Conservation (phyloP, 2,797 vertebrate genomes). For the Sebastes iracundus region DNA sequence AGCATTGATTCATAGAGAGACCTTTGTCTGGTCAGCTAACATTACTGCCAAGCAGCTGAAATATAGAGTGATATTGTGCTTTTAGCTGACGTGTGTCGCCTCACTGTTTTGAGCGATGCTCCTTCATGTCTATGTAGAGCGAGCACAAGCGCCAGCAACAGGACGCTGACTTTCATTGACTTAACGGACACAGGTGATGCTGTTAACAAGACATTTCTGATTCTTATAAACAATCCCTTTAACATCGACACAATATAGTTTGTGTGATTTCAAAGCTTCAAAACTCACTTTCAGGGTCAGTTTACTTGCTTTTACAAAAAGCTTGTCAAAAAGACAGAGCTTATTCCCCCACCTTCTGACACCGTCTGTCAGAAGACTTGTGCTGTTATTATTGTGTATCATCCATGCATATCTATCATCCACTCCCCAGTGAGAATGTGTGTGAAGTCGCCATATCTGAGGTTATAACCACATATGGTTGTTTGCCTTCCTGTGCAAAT, state of each 20-base stretch:
- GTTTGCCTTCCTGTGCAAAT: constrained; percentile 32
- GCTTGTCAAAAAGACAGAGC: not conserved
- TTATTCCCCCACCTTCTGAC: not conserved
- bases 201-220: too few species aligned
- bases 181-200: too few species aligned
- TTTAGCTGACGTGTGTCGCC: too few species aligned
- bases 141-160: too few species aligned
- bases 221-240: too few species aligned
- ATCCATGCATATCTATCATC: not conserved
- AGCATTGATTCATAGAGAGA: too few species aligned
- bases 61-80: too few species aligned
- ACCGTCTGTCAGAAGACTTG: not conserved
- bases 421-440: not conserved
- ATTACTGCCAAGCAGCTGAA: too few species aligned
- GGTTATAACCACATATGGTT: constrained; percentile 28
- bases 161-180: too few species aligned
- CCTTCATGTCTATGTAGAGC: too few species aligned
- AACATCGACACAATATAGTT: not conserved
- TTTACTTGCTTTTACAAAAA: not conserved
- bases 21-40: too few species aligned
- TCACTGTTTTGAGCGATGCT: too few species aligned
- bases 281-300: not conserved
- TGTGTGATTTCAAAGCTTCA: not conserved
- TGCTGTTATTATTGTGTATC: not conserved
- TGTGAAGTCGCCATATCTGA: not conserved